Conservation (phyloP, 2,113 vertebrate species). For the Apaloderma vittatum region DNA sequence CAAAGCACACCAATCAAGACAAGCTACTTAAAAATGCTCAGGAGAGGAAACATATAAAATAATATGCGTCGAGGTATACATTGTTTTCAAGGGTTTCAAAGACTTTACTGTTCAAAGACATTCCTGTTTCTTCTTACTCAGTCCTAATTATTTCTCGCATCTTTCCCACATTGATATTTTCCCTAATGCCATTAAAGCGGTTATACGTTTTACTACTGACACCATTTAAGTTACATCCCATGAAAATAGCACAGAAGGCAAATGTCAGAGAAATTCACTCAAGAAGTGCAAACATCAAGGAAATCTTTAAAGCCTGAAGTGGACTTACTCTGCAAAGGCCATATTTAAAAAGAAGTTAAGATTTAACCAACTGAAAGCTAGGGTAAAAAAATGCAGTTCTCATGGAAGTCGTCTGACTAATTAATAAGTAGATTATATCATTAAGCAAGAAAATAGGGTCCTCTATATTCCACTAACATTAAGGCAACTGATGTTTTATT, state of each 20-base stretch:
- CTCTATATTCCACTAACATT: neutral
- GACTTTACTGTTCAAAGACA: neutral
- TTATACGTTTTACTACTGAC: neutral
- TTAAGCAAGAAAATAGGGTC: neutral
- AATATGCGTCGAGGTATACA: neutral
- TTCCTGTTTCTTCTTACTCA: neutral
- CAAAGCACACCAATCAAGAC: neutral
- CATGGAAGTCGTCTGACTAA: neutral
- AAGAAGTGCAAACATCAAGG: neutral
- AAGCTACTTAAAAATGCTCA: neutral
- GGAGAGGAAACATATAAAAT: neutral
- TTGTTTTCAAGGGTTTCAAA: neutral
- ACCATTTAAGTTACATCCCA: neutral
- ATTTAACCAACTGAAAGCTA: slow-evolving; percentile 13
- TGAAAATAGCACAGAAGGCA: neutral
- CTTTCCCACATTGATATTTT: neutral
- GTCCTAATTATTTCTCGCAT: neutral
- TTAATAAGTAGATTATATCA: neutral
- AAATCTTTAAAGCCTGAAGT: neutral
- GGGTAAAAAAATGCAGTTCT: neutral
- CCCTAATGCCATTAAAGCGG: neutral
- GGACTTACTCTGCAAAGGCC: neutral
- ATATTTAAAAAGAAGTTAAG: slow-evolving; percentile 21
- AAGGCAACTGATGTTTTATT: neutral
- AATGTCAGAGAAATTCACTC: neutral